Conservation (phyloP, 2,113 vertebrate species). For the Sylvietta virens region DNA sequence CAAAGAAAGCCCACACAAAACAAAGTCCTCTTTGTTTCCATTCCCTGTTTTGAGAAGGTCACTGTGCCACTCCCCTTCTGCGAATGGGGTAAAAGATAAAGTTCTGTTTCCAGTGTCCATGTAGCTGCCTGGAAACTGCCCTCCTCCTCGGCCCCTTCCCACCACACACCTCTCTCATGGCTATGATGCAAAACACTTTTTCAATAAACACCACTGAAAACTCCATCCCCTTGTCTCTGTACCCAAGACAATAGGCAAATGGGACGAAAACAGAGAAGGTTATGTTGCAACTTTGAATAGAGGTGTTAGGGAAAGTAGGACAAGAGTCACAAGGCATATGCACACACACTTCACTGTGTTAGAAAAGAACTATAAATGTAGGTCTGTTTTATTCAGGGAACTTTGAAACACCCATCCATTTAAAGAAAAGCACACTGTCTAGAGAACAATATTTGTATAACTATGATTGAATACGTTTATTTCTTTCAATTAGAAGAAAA, state of each 20-base stretch:
- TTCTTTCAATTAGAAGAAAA: neutral
- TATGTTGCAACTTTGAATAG: neutral
- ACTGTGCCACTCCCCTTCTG: too few relatives aligned
- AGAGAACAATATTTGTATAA: neutral
- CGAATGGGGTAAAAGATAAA: rapidly evolving
- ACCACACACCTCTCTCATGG: rapidly evolving
- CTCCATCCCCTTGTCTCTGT: neutral
- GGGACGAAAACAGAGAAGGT: neutral
- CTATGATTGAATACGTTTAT: neutral
- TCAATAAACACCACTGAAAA: neutral
- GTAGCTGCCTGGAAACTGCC: neutral
- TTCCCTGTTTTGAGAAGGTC: neutral
- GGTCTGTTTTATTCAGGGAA: neutral
- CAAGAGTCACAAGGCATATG: neutral
- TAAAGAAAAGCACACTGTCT: neutral
- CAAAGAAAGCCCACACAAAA: neutral
- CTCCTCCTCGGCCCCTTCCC: neutral
- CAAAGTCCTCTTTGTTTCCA: neutral
- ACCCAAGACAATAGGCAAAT: neutral
- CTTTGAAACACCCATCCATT: rapidly evolving
- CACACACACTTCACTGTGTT: rapidly evolving
- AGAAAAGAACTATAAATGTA: neutral
- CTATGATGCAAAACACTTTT: neutral
- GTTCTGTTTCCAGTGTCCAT: rapidly evolving
- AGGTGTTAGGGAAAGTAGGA: neutral